Percentiles rank a stretch among this genome's conserved stretches.
Evolutionary conservation across 1,140 invertebrate genomes (phyloP).

Genomic region (Drosophila burlai): DNA sequence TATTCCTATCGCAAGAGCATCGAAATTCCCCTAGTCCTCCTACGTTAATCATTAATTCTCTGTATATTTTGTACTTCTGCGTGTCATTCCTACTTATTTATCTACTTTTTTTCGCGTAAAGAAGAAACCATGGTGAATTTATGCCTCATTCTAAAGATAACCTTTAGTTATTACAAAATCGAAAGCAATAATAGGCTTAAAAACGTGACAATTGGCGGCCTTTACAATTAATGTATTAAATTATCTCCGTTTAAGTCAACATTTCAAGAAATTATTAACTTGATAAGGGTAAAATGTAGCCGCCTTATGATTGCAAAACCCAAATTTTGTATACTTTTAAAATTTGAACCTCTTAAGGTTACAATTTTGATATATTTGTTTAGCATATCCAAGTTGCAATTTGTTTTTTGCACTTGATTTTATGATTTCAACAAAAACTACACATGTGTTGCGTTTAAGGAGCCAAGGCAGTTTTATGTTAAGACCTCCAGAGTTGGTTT

Average conservation of each 20-base stretch:
- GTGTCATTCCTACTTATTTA: conserved; percentile 65
- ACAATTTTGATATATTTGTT: conserved; percentile 26
- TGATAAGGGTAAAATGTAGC: neutral
- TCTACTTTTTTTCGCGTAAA: conserved; percentile 55
- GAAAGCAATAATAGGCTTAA: neutral
- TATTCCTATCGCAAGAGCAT: conserved; percentile 62
- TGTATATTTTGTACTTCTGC: conserved; percentile 49
- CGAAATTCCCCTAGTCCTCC: conserved; percentile 51
- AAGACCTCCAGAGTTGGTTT: neutral
- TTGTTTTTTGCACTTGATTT: conserved; percentile 70
- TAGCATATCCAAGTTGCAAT: conserved; percentile 54
- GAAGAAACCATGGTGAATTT: conserved; percentile 11
- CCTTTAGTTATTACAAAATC: neutral
- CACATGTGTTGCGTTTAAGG: conserved; percentile 2
- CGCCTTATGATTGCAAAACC: neutral
- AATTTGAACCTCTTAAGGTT: neutral
- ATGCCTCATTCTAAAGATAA: too few species aligned
- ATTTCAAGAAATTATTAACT: neutral
- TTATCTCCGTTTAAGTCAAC: neutral
- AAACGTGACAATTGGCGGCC: neutral
- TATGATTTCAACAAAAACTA: neutral
- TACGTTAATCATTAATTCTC: conserved; percentile 51
- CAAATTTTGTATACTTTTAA: neutral
- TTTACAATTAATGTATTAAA: neutral
- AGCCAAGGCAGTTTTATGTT: neutral